Percentiles rank a stretch among this genome's conserved stretches.
These are phyloP conservation scores for Lepidochitona cinerea DNA, from an alignment of 2,888 invertebrate genomes.

Conservation along the genomic window DNA sequence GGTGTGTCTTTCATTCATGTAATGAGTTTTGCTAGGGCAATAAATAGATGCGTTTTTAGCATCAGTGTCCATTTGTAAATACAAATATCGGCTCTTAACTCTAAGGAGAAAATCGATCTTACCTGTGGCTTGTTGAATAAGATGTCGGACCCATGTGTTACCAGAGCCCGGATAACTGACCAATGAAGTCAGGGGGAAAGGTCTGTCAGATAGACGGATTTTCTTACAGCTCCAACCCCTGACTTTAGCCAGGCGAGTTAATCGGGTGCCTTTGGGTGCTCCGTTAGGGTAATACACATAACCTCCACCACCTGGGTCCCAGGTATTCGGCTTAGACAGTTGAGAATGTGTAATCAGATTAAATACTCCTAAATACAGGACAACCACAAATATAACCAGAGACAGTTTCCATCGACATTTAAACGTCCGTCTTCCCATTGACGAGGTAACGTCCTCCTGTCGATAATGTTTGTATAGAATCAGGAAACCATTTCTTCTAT, in stretches of 20 bases:
- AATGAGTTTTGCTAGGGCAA: too few relatives aligned
- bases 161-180: constrained; percentile 45
- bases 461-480: too few relatives aligned
- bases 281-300: neutral
- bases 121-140: constrained; percentile 47
- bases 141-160: constrained; percentile 47
- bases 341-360: neutral
- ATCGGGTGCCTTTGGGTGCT: neutral
- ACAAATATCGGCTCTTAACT: too few relatives aligned
- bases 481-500: too few relatives aligned
- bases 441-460: neutral
- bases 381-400: neutral
- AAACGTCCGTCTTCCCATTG: neutral
- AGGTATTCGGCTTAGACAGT: neutral
- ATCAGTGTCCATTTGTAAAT: too few relatives aligned
- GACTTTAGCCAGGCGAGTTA: neutral
- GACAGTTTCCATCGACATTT: neutral
- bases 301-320: neutral
- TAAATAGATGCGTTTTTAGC: too few relatives aligned
- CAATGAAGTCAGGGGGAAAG: constrained; percentile 38
- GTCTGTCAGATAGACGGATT: constrained; percentile 11
- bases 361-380: neutral
- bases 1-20: too few relatives aligned
- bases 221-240: constrained; percentile 23
- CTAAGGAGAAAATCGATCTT: too few relatives aligned